These are phyloP conservation scores for Pyrrhosoma nymphula DNA, from an alignment of 2,888 invertebrate species.

Conservation along the genomic window DNA sequence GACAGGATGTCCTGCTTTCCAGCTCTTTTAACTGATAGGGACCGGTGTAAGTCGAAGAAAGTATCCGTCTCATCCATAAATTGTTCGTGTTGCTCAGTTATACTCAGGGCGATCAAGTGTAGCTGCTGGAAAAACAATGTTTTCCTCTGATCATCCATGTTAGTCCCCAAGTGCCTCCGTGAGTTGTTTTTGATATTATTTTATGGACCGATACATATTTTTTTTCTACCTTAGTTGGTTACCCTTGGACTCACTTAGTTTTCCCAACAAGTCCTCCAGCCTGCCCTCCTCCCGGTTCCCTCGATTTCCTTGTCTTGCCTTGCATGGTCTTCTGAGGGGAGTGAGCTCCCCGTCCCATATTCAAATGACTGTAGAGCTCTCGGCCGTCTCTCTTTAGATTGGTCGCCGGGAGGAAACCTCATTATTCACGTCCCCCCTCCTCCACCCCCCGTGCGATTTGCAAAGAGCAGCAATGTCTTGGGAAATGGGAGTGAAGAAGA, in stretches of 20 bases:
- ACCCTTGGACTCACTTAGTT: neutral
- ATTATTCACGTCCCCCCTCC: conserved; percentile 1
- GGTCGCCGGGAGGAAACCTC: neutral
- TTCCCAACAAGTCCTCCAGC: neutral
- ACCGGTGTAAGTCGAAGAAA: neutral
- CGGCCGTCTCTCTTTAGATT: neutral
- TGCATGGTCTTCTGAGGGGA: conserved; percentile 33
- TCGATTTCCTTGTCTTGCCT: conserved; percentile 59
- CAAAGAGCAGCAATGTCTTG: conserved; percentile 33
- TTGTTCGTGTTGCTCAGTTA: neutral
- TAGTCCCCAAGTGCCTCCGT: neutral
- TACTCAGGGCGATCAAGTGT: neutral
- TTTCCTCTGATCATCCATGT: neutral
- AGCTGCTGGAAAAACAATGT: neutral
- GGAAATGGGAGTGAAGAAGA: neutral
- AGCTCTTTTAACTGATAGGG: neutral
- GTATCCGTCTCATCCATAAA: neutral
- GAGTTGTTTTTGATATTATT: neutral
- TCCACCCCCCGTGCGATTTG: neutral
- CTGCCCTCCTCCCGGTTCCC: neutral
- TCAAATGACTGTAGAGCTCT: conserved; percentile 42
- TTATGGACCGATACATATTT: neutral
- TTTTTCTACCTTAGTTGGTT: neutral
- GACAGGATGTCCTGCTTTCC: neutral
- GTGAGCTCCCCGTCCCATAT: neutral